Evolutionary conservation across 2,888 invertebrate species (phyloP), one percentile per base, ranked within the genome.

Genomic region (Coenonympha glycerion): DNA sequence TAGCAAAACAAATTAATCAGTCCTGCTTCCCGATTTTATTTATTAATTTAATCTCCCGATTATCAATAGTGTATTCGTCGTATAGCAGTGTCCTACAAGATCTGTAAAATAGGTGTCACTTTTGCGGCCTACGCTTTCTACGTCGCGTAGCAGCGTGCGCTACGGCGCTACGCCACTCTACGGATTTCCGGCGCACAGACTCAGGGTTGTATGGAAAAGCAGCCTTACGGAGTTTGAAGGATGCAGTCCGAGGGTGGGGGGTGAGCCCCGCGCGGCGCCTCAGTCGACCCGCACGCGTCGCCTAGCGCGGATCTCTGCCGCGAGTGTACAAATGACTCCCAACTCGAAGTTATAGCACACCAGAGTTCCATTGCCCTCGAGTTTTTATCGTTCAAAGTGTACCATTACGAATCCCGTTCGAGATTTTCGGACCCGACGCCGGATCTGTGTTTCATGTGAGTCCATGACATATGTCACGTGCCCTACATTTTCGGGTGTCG

Each of bases 361-460:
- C 57, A 63, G 64, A 58, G 53, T 53, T 52, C 53, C 52, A 49
- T 69, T 56, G 69, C 62, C 68, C 62, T 64, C 66, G 64, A 55
- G 69, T 70, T 65, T 58, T 68, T 76, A 78, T 78, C 83, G 72
- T n/a, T n/a, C n/a, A n/a, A n/a, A 84, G 73, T 71, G 82, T 80
- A 82, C 63, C 62, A 54, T 62, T 55, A 52, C 52, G 66, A 11
- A 19, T 19, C 3, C 19, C 11, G 5, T 11, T 5, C 11, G 11
- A 6, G 6, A 22, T 39, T 3, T 24, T 69, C 73, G 73, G 66
- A 76, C 71, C 68, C 65, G 71, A 83, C 71, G 75, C 75, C 63
- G 77, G 22, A 15, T 78, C 76, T 68, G 80, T 77, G 82, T 76
- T 77, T 73, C 73, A 86, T 84, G 85, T 86, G 83, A 85, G 85